Base-by-base conservation (phyloP, 2,888 invertebrate species). In the Cryptus viduatorius region DNA sequence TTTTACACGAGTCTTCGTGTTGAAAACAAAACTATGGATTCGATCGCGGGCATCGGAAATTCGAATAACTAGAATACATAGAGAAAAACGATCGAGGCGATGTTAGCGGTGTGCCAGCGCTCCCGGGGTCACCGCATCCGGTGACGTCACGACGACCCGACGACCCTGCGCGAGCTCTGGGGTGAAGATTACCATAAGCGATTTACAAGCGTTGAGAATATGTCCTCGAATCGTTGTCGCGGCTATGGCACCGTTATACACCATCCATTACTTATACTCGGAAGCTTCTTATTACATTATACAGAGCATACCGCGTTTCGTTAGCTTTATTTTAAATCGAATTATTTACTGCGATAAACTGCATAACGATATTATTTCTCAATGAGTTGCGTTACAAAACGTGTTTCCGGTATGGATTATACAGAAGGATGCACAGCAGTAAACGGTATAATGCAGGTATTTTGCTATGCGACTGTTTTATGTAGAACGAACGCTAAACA, bases 91-190 rank as follows among this genome's bases (percentile, higher is more conserved):
- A 69, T 59, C 73, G 53, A 31, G 29, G 29, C 83, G 77, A 82
- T 85, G 79, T 79, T 81, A 73, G 77, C 73, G 65, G 69, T 10
- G 56, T 37, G 65, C 71, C 61, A 69, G 71, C 79, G 68, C 69
- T 79, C 77, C 59, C 88, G 88, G 91, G 93, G 92, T 93, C 93
- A 90, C 89, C 91, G 91, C 90, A 93, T 93, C 93, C 93, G 93
- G 89, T 93, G 91, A 92, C 92, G 92, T 93, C 93, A 92, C 84
- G 72, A 61, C 87, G 90, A 90, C 92, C 91, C 86, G 89, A 83
- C 90, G 92, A 93, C 93, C 92, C 90, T 87, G 87, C 83, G 77
- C 90, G 91, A 93, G 91, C 91, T 90, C 88, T 85, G 79, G 87
- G 86, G 79, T 83, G 76, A 83, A 85, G 83, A 93, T 92, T 92